Evolutionary conservation across 2,113 vertebrate species (phyloP).

Genomic region (Dissostichus mawsoni): DNA sequence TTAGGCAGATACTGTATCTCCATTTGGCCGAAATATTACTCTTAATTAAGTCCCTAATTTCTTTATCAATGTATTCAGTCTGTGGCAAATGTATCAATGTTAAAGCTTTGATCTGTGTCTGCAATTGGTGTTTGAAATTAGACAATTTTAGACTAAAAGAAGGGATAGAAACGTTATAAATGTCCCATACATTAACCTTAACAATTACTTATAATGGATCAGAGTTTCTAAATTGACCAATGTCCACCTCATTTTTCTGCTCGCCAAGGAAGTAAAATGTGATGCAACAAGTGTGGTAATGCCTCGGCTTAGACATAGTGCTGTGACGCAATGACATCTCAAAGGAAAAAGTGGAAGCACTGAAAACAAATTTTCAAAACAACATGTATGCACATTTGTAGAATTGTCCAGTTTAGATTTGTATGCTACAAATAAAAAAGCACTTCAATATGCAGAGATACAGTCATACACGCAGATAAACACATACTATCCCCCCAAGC

Average conservation of each 20-base stretch:
- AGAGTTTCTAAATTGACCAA: slow-evolving; percentile 2
- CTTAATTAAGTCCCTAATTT: background rate
- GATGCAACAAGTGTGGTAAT: slow-evolving; percentile 24
- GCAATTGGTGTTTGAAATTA: slow-evolving; percentile 18
- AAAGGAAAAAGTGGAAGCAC: background rate
- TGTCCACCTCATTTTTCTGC: slow-evolving; percentile 33
- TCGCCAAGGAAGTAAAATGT: background rate
- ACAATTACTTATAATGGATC: slow-evolving; percentile 6
- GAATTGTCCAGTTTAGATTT: background rate
- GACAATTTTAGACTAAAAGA: background rate
- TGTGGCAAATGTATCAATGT: background rate
- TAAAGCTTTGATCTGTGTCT: slow-evolving; percentile 13
- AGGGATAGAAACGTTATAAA: background rate
- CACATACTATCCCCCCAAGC: background rate
- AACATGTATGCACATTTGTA: background rate
- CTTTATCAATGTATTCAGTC: slow-evolving; percentile 23
- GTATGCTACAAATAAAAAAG: background rate
- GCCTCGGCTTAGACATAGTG: slow-evolving; percentile 5
- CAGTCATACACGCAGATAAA: slow-evolving; percentile 4
- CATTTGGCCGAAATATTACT: background rate
- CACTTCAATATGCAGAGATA: background rate
- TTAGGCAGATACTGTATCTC: no score
- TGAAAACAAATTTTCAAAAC: slow-evolving; percentile 9
- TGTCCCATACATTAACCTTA: slow-evolving; percentile 3
- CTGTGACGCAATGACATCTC: slow-evolving; percentile 19